Evolutionary conservation across 2,113 vertebrate species (phyloP), one percentile per base, ranked within the genome.

Genomic region (Psettodes erumei): DNA sequence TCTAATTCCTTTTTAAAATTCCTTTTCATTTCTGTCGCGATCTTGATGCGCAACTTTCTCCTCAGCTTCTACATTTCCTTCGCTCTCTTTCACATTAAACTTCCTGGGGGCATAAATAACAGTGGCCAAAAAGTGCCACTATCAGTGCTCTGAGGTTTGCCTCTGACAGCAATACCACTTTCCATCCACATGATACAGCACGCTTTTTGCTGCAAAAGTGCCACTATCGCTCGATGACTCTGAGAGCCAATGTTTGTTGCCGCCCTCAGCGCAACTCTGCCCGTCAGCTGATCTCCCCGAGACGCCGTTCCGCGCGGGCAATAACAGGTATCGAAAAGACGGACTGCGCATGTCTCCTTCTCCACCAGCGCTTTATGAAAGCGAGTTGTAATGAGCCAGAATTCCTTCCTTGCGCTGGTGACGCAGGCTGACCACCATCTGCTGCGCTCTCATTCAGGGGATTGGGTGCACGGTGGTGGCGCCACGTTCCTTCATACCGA

Each of bases 51-150:
- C n/a, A 62, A 65, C 48, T 53, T 51, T 30, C 23, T 48, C 28
- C n/a, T 23, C 21, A 51, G 59, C 48, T 37, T 51, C 13, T 45
- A 32, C 2, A n/a, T 19, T 6, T 47, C 12, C 30, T 60, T 6
- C 47, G 4, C 27, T 50, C 48, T 56, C 21, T 47, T 64, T 40
- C 30, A 67, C 40, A 51, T 58, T 32, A 13, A 19, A 40, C 45
- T 65, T 65, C 51, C 59, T 21, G 58, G 21, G n/a, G 33, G 16
- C 60, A 77, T 40, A 43, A 43, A 72, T 30, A 70, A 45, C 35
- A 63, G 23, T 33, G 42, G 19, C 33, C 1, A 56, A 58, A 83
- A 58, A 59, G n/a, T 27, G 30, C 30, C 42, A 62, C 19, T 16
- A 61, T 79, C 59, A 70, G 33, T 47, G 25, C 30, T 69, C 30